Base-by-base conservation (phyloP, 2,797 vertebrate species). In the Amphiprion clarkii region DNA sequence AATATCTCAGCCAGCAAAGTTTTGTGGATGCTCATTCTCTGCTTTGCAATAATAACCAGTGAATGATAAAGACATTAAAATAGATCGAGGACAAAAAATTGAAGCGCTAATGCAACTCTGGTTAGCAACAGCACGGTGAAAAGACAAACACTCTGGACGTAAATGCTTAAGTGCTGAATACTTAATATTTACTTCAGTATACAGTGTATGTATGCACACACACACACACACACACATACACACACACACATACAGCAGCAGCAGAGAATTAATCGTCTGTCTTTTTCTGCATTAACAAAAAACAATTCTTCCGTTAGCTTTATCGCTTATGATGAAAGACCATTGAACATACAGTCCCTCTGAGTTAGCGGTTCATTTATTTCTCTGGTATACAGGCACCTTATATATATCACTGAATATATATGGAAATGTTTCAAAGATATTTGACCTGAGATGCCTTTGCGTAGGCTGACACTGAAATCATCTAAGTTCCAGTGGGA, bases 321-420 rank as follows among this genome's bases (percentile, higher is more conserved):
- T 87, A 82, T 83, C 77, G 3, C 74, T 53, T 67, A 61, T 79
- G 77, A 87, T 85, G 53, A 88, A 88, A 76, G 64, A 85, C 54
- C 68, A 67, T 17, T 55, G 55, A 79, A 71, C 33, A 67, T 40
- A 62, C 59, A 11, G 27, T 29, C 19, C 31, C 29, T 81, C 52
- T 61, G 73, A 84, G 57, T 76, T 70, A 83, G 79, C 2, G 25
- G n/a, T 59, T 82, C 65, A 81, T 86, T 91, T 75, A 76, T 88
- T 87, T 81, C 61, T 55, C 67, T 66, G 52, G 29, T 79, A 7
- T 66, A 56, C 14, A 33, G 27, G 16, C 68, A 74, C 51, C 46
- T 57, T n/a, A 19, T 74, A 58, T 74, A 76, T 69, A 66, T 75
- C 56, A 17, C 65, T 64, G 71, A 71, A 72, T 79, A 79, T 77